Percentiles rank a stretch among this genome's conserved stretches.
Conservation (phyloP, 2,113 vertebrate species). For the Bufo gargarizans region DNA sequence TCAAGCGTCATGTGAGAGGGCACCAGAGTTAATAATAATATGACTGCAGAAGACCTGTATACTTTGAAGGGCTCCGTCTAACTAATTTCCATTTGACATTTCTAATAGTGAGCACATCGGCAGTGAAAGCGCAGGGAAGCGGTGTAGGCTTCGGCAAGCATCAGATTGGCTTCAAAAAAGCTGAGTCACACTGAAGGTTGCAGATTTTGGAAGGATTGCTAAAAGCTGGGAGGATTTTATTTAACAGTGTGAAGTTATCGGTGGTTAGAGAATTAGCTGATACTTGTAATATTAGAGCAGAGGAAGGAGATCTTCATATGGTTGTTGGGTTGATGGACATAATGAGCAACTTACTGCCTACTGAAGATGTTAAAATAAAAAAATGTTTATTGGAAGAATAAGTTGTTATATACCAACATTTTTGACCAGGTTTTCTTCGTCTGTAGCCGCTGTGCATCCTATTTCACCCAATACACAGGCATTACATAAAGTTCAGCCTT, state of each 20-base stretch:
- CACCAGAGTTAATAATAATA: not conserved
- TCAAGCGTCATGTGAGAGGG: not conserved
- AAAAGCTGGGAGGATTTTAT: slow-evolving; percentile 14
- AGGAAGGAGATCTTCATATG: not conserved
- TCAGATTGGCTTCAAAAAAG: slow-evolving; percentile 17
- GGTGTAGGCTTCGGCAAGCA: slow-evolving; percentile 11
- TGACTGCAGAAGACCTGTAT: not conserved
- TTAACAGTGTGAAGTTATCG: slow-evolving; percentile 15
- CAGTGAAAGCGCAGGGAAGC: not conserved
- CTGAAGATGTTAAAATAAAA: too few relatives aligned
- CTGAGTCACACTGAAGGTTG: slow-evolving; percentile 10
- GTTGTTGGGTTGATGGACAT: not conserved
- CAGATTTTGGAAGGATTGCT: not conserved
- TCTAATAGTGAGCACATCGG: not conserved
- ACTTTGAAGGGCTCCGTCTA: not conserved
- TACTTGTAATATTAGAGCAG: not conserved
- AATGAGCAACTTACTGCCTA: not conserved
- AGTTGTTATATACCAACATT: too few relatives aligned
- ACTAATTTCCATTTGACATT: slow-evolving; percentile 3
- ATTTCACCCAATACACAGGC: too few relatives aligned
- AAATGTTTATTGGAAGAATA: too few relatives aligned
- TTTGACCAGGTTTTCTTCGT: too few relatives aligned
- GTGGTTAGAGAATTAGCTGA: not conserved
- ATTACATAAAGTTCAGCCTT: too few relatives aligned
- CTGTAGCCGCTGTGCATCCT: too few relatives aligned